Conservation (phyloP, 2,888 invertebrate genomes). For the Nomada flava region DNA sequence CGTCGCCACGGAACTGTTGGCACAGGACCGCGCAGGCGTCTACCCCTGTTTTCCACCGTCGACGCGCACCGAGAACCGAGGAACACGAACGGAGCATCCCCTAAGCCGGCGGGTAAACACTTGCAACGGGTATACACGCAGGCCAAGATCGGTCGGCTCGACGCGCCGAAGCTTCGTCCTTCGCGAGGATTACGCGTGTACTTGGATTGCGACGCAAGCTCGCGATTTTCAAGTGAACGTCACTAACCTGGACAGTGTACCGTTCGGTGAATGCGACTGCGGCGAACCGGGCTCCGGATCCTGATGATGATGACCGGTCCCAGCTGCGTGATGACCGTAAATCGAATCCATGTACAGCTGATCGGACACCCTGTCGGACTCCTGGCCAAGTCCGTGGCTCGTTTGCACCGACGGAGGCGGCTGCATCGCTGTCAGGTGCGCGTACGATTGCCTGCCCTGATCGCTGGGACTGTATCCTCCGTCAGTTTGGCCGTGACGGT, state of each 20-base stretch:
- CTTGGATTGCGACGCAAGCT: too few relatives aligned
- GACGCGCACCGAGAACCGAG: conserved; percentile 21
- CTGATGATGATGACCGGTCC: conserved; percentile 77
- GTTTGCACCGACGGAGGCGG: conserved; percentile 74
- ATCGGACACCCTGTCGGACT: conserved; percentile 74
- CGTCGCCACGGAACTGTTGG: conserved; percentile 65
- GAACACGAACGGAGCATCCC: conserved; percentile 50
- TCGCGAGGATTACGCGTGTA: background rate
- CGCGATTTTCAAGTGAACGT: background rate
- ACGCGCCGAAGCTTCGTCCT: background rate
- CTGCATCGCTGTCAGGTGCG: conserved; percentile 82
- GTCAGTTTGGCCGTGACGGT: conserved; percentile 71
- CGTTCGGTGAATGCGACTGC: conserved; percentile 76
- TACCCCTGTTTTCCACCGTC: conserved; percentile 56
- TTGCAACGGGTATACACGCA: conserved; percentile 41
- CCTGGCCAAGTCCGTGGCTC: conserved; percentile 71
- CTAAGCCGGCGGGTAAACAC: conserved; percentile 73
- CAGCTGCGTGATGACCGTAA: conserved; percentile 75
- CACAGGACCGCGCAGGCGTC: conserved; percentile 66
- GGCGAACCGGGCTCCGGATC: conserved; percentile 78
- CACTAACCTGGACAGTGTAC: conserved; percentile 77
- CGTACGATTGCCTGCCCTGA: conserved; percentile 79
- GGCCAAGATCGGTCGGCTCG: too few relatives aligned
- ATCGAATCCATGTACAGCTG: conserved; percentile 79
- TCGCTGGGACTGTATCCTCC: conserved; percentile 78